Conservation (phyloP, 2,888 invertebrate species). For the Phyllotreta striolata region DNA sequence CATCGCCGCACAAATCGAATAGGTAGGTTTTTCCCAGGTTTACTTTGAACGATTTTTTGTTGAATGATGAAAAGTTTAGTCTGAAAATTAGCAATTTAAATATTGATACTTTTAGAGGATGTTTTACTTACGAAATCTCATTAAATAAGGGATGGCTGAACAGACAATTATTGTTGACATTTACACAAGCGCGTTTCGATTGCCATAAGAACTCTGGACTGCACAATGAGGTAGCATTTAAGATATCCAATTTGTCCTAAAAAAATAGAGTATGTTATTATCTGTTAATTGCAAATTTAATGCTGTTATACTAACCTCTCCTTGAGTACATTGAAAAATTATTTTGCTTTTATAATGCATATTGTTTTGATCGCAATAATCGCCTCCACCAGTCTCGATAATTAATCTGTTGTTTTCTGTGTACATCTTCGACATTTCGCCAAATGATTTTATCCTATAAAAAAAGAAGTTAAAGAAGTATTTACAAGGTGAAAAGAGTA, state of each 20-base stretch:
- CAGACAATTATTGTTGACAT: conserved; percentile 15
- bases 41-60: background rate
- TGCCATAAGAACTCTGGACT: conserved; percentile 29
- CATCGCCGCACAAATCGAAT: conserved; percentile 5
- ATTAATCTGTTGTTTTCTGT: conserved; percentile 18
- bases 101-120: conserved; percentile 3
- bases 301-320: conserved; percentile 26
- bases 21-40: background rate
- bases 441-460: conserved; percentile 28
- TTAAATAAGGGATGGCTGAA: conserved; percentile 12
- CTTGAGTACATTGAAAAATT: conserved; percentile 26
- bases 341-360: conserved; percentile 20
- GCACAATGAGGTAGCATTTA: conserved; percentile 10
- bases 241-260: conserved; percentile 27
- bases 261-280: background rate
- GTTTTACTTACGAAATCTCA: conserved; percentile 14
- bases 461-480: too few relatives aligned
- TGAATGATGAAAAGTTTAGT: background rate
- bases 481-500: background rate
- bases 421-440: conserved; percentile 15
- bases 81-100: conserved; percentile 3
- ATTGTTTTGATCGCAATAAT: conserved; percentile 16
- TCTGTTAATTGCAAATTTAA: background rate
- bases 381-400: conserved; percentile 23
- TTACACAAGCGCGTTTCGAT: conserved; percentile 26